These are phyloP conservation scores for Platysteira castanea DNA, from an alignment of 2,113 vertebrate species.

Conservation along the genomic window DNA sequence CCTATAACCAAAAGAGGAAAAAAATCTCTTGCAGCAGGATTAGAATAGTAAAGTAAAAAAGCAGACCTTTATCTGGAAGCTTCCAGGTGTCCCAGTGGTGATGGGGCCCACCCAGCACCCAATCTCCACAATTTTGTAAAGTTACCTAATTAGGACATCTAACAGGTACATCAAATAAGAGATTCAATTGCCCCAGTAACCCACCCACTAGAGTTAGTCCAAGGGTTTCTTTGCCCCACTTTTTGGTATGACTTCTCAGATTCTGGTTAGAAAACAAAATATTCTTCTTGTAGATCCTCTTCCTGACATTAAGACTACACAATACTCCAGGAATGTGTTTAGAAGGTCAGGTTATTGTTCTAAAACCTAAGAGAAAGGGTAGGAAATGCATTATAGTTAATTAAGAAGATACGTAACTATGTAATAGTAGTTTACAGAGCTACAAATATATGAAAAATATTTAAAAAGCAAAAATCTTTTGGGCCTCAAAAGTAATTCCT, in stretches of 20 bases:
- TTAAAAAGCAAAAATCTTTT: neutral
- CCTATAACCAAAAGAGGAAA: neutral
- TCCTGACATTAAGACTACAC: neutral
- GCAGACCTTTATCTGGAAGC: neutral
- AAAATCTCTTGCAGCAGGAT: neutral
- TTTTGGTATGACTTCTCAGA: neutral
- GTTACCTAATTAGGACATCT: neutral
- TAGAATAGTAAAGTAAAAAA: neutral
- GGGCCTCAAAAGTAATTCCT: neutral
- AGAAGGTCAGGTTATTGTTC: neutral
- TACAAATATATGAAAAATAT: neutral
- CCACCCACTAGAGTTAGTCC: neutral
- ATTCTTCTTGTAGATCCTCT: neutral
- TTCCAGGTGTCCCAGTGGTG: neutral
- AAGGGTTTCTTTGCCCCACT: neutral
- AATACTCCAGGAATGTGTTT: neutral
- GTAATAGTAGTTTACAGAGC: neutral
- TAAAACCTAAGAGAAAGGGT: neutral
- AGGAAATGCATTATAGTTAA: neutral
- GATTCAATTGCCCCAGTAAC: neutral
- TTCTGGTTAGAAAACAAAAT: neutral
- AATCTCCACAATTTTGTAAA: neutral
- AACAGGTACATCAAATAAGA: neutral
- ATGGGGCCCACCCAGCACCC: neutral
- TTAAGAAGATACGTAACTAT: neutral